Evolutionary conservation across 2,888 invertebrate genomes (phyloP).

Genomic region (Ashinkailepas kermadecensis): DNA sequence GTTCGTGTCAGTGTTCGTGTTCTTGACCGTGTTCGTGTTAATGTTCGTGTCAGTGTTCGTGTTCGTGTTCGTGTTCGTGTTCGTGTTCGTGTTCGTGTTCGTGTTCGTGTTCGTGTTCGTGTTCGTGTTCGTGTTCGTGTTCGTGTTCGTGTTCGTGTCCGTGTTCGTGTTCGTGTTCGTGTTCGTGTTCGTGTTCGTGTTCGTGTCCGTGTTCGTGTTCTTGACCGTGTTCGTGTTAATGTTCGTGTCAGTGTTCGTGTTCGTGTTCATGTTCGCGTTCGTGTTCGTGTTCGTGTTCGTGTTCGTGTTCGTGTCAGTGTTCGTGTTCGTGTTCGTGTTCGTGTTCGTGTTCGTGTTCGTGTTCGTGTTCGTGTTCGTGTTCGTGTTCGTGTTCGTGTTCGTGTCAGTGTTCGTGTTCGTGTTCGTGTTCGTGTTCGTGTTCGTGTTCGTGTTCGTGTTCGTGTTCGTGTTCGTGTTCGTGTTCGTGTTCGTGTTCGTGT

Average conservation of each 20-base stretch:
- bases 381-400: background rate
- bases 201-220: too few species aligned
- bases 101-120: background rate
- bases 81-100: background rate
- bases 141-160: too few species aligned
- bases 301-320: too few species aligned
- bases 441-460: background rate
- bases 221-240: background rate
- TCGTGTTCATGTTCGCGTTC: background rate
- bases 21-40: too few species aligned
- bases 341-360: background rate
- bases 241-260: background rate
- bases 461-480: background rate
- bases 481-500: too few species aligned
- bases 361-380: background rate
- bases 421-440: background rate
- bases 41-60: too few species aligned
- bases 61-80: too few species aligned
- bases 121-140: background rate
- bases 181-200: too few species aligned
- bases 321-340: too few species aligned
- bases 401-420: background rate
- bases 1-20: too few species aligned
- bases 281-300: too few species aligned
- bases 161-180: too few species aligned